Percentiles rank a stretch among this genome's conserved stretches.
Conservation (phyloP, 2,797 vertebrate genomes). For the Rachycentron canadum region DNA sequence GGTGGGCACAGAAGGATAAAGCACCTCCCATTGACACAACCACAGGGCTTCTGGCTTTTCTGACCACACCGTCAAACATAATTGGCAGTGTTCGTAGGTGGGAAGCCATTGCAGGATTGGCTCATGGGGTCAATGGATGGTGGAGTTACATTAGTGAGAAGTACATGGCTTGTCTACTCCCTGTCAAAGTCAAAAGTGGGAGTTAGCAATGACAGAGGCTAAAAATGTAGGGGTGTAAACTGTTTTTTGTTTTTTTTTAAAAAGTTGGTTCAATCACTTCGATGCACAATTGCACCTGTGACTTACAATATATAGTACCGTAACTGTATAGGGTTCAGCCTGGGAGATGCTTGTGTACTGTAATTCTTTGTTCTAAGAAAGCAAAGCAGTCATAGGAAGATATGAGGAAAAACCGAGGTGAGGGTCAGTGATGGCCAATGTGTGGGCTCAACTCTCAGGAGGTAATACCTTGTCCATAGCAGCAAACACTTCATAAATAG, state of each 20-base stretch:
- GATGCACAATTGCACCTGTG: neutral
- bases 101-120: conserved; percentile 17
- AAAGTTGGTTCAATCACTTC: conserved; percentile 26
- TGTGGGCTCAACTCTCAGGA: neutral
- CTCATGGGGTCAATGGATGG: neutral
- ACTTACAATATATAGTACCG: conserved; percentile 13
- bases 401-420: conserved; percentile 1
- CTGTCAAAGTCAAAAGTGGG: neutral
- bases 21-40: neutral
- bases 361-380: neutral
- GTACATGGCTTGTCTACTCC: neutral
- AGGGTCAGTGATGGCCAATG: conserved; percentile 17
- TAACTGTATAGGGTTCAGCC: neutral
- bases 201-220: neutral
- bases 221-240: neutral
- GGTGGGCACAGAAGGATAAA: conserved; percentile 15
- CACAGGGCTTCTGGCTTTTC: conserved; percentile 4
- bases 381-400: conserved; percentile 19
- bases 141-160: conserved; percentile 13
- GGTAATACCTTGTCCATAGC: neutral
- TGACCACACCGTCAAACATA: conserved; percentile 22
- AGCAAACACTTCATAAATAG: conserved; percentile 12
- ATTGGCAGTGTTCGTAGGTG: conserved; percentile 7
- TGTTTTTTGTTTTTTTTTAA: conserved; percentile 6
- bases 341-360: conserved; percentile 26